A percentile compares a stretch with the other conserved stretches of the same genome.
Conservation (phyloP, 2,888 invertebrate genomes). For the Aspidiotus rigidus region DNA sequence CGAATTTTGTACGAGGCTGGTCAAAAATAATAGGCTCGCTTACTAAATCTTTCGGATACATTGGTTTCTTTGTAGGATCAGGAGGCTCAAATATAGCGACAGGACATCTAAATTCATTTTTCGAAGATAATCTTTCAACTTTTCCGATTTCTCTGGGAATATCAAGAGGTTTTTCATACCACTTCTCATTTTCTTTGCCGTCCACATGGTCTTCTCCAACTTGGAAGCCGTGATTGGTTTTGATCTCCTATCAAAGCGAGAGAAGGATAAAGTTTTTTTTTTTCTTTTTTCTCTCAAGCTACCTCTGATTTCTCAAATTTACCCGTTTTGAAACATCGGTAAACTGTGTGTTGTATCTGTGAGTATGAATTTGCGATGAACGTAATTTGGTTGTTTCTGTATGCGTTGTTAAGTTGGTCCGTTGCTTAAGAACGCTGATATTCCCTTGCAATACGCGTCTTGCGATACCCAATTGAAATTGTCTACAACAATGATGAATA, state of each 20-base stretch:
- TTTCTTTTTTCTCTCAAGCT: too few species aligned
- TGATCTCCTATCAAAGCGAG: too few species aligned
- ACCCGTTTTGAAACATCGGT: too few species aligned
- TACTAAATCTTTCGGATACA: constrained; percentile 60
- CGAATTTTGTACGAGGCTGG: neutral
- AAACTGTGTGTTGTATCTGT: too few species aligned
- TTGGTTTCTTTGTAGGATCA: constrained; percentile 53
- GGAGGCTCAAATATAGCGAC: constrained; percentile 55
- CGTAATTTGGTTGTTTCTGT: constrained; percentile 14
- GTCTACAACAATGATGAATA: constrained; percentile 45
- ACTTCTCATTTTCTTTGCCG: too few species aligned
- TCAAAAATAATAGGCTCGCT: neutral
- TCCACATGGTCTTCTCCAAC: too few species aligned
- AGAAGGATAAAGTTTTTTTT: too few species aligned
- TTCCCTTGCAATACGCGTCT: constrained; percentile 49
- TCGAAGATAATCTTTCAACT: too few species aligned
- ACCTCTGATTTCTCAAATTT: too few species aligned
- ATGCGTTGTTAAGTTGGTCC: constrained; percentile 49
- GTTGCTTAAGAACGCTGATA: constrained; percentile 12
- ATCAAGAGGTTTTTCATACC: neutral
- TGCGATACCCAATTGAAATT: constrained; percentile 63
- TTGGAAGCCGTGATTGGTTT: too few species aligned
- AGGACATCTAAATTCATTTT: constrained; percentile 49
- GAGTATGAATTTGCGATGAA: constrained; percentile 2
- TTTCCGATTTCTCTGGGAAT: constrained; percentile 41